phyloP scores from a whole-genome alignment of 1,140 invertebrate genomes.

The Pinna nobilis region DNA sequence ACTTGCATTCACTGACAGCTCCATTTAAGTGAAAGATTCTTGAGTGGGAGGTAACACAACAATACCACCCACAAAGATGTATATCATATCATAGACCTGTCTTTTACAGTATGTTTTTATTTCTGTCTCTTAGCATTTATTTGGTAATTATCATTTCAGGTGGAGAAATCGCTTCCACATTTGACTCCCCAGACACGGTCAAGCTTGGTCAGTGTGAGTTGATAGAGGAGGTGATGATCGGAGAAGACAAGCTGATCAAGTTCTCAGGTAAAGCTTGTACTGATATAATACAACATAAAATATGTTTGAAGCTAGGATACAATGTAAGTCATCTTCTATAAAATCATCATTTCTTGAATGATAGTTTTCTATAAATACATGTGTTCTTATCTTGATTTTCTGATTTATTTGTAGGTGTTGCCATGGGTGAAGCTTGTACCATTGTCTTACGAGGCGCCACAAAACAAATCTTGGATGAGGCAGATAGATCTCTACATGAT shows the following conservation, averaged over 20 bases:
- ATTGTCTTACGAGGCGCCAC: conserved; percentile 99
- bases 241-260: conserved; percentile 95
- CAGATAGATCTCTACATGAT: conserved; percentile 98
- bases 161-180: conserved; percentile 99
- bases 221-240: conserved; percentile 99
- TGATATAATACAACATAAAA: too few relatives aligned
- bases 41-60: neutral
- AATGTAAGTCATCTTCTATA: neutral
- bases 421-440: conserved; percentile 96
- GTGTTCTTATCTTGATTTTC: neutral
- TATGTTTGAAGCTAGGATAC: too few relatives aligned
- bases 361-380: neutral
- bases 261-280: conserved; percentile 84
- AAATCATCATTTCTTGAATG: neutral
- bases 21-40: too few relatives aligned
- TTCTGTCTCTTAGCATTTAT: neutral
- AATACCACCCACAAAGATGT: neutral
- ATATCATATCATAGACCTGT: neutral
- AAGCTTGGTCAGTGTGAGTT: conserved; percentile 95
- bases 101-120: neutral
- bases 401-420: conserved; percentile 79
- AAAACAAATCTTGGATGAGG: conserved; percentile 99
- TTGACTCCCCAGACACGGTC: conserved; percentile 93
- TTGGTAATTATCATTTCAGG: conserved; percentile 72
- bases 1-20: too few relatives aligned